Percentiles rank a stretch among this genome's conserved stretches.
phyloP scores from a whole-genome alignment of 2,888 invertebrate species.

The Drosophila pseudotakahashii region DNA sequence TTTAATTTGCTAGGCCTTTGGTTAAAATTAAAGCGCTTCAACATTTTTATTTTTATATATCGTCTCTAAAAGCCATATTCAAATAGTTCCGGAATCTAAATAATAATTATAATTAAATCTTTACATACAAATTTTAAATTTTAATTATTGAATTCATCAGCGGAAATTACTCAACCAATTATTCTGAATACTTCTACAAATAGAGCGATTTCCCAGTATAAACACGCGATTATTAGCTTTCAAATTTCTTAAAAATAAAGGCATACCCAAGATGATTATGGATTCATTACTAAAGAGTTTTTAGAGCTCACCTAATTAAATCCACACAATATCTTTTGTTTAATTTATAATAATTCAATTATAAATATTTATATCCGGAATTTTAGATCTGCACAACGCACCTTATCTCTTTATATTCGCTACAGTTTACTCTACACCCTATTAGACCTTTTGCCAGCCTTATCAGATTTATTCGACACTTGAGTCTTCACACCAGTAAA shows the following conservation, averaged over 20 bases:
- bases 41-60: no score
- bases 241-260: not conserved
- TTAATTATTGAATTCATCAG: not conserved
- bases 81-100: no score
- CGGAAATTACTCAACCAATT: not conserved
- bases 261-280: not conserved
- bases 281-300: not conserved
- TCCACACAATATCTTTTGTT: not conserved
- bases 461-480: constrained; percentile 7
- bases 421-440: not conserved
- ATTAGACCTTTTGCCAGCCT: not conserved
- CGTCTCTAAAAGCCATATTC: no score
- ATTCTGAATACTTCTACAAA: not conserved
- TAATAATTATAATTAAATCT: no score
- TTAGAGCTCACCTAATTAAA: not conserved
- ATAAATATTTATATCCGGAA: not conserved
- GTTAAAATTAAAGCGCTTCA: no score
- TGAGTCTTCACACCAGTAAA: constrained; percentile 3
- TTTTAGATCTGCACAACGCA: not conserved
- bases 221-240: not conserved
- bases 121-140: no score
- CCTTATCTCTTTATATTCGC: not conserved
- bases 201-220: not conserved
- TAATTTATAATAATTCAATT: not conserved
- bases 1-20: not conserved